Evolutionary conservation across 2,888 invertebrate species (phyloP).

Genomic region (Trilocha varians): DNA sequence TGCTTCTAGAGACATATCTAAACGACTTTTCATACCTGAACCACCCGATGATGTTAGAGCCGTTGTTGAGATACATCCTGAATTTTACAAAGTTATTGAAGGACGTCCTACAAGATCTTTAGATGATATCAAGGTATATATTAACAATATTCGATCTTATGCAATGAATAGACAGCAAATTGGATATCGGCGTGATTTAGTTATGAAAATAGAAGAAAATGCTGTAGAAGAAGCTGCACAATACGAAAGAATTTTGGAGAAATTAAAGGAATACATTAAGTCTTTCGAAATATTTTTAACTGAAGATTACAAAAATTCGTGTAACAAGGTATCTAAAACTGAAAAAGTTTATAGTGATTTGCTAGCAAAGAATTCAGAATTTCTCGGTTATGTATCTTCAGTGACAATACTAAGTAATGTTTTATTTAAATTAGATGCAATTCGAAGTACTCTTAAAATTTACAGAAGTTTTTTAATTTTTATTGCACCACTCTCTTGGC

Average conservation of each 20-base stretch:
- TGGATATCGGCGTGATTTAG: slow-evolving; percentile 55
- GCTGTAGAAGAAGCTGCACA: slow-evolving; percentile 41
- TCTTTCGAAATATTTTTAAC: slow-evolving; percentile 61
- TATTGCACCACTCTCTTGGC: slow-evolving; percentile 58
- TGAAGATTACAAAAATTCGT: slow-evolving; percentile 62
- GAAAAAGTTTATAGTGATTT: slow-evolving; percentile 48
- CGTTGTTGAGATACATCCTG: slow-evolving; percentile 77
- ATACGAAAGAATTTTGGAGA: slow-evolving; percentile 37
- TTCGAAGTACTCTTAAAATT: slow-evolving; percentile 47
- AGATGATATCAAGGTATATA: slow-evolving; percentile 73
- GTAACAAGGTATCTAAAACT: slow-evolving; percentile 39
- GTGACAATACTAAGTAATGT: slow-evolving; percentile 52
- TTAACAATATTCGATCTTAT: slow-evolving; percentile 65
- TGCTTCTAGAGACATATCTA: slow-evolving; percentile 67
- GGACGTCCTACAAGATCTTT: slow-evolving; percentile 74
- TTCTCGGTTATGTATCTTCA: slow-evolving; percentile 42
- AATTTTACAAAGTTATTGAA: slow-evolving; percentile 76
- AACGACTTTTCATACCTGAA: slow-evolving; percentile 71
- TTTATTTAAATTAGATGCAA: slow-evolving; percentile 58
- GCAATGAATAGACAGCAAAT: slow-evolving; percentile 66
- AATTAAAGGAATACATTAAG: slow-evolving; percentile 51
- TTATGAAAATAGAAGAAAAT: slow-evolving; percentile 49
- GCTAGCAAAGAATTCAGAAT: slow-evolving; percentile 44
- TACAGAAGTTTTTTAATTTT: slow-evolving; percentile 57
- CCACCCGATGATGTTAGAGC: slow-evolving; percentile 70